phyloP scores from a whole-genome alignment of 2,888 invertebrate species.

The Sympetrum striolatum region DNA sequence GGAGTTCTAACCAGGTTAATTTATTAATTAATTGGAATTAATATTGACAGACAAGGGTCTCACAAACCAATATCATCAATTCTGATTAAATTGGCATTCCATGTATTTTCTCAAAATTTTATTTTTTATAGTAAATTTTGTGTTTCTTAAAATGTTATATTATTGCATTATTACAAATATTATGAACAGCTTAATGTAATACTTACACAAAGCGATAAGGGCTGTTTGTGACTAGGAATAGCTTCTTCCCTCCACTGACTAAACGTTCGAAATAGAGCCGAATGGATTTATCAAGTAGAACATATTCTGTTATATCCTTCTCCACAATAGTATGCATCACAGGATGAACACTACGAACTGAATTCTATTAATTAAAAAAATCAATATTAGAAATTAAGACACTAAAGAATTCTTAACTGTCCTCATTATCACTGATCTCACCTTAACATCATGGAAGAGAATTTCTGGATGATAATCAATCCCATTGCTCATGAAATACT shows the following conservation, averaged over 20 bases:
- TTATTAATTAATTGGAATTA: no score
- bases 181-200: neutral
- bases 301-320: conserved; percentile 78
- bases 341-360: conserved; percentile 86
- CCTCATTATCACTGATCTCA: conserved; percentile 56
- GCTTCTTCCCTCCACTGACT: conserved; percentile 76
- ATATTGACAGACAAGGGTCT: no score
- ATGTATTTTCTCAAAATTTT: no score
- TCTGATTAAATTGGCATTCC: no score
- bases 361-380: conserved; percentile 68
- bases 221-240: conserved; percentile 96
- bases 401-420: neutral
- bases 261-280: conserved; percentile 78
- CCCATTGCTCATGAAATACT: conserved; percentile 87
- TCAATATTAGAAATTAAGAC: neutral
- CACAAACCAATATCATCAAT: no score
- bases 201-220: conserved; percentile 94
- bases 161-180: no score
- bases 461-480: conserved; percentile 96
- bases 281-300: conserved; percentile 77
- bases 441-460: conserved; percentile 92
- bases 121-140: no score
- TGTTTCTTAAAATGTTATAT: no score
- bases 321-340: conserved; percentile 90
- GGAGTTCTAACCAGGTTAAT: no score